Percentiles rank a stretch among this genome's conserved stretches.
Evolutionary conservation across 2,888 invertebrate genomes (phyloP).

Genomic region (Xanthia togata): DNA sequence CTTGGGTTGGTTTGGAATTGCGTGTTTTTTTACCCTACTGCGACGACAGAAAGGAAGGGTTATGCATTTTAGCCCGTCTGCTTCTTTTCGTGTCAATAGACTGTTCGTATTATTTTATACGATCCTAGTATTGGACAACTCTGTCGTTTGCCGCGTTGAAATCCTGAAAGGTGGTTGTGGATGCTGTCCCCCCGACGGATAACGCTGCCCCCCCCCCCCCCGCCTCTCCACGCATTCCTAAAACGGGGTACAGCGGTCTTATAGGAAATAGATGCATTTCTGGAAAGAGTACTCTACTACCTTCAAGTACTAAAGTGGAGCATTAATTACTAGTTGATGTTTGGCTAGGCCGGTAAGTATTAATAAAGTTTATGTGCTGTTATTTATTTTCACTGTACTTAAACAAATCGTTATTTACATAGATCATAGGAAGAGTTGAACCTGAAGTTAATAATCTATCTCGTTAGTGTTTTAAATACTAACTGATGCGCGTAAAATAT

Average conservation of each 20-base stretch:
- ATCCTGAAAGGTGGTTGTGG: not conserved
- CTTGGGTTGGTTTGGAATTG: not conserved
- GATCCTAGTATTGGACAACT: not conserved
- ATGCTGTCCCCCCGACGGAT: no score
- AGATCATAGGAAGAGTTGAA: constrained; percentile 37
- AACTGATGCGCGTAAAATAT: constrained; percentile 36
- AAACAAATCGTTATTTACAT: constrained; percentile 48
- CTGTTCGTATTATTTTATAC: not conserved
- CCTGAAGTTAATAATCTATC: constrained; percentile 8
- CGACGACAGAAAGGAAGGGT: not conserved
- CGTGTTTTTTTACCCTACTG: not conserved
- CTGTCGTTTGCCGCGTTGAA: not conserved
- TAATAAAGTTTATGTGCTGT: constrained; percentile 34
- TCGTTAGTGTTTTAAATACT: constrained; percentile 46
- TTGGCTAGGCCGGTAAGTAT: constrained; percentile 11
- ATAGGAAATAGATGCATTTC: not conserved
- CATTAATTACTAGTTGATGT: constrained; percentile 17
- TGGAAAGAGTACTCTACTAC: not conserved
- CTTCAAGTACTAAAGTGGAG: not conserved
- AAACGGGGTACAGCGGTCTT: no score
- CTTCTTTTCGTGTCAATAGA: not conserved
- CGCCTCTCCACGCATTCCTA: no score
- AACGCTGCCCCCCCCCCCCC: no score
- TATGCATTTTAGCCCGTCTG: not conserved
- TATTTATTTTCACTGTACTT: constrained; percentile 39